Evolutionary conservation across 2,888 invertebrate genomes (phyloP).

Genomic region (Gastracanthus pulcherrimus): DNA sequence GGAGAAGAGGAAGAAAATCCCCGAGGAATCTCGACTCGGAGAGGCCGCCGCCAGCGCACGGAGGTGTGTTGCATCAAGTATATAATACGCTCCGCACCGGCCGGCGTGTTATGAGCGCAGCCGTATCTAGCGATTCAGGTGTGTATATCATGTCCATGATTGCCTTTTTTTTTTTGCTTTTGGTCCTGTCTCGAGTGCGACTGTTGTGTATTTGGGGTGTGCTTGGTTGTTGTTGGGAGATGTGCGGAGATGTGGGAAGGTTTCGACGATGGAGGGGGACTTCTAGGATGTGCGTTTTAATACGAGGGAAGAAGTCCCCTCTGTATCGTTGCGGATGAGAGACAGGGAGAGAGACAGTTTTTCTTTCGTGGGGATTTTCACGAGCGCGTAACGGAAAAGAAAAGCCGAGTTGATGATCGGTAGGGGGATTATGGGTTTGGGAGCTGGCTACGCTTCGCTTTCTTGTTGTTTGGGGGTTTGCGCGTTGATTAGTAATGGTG

Average conservation of each 20-base stretch:
- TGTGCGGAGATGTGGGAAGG: background rate
- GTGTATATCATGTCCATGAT: background rate
- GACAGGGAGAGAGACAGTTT: no score
- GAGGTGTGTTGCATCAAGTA: no score
- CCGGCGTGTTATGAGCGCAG: conserved; percentile 41
- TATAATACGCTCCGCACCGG: background rate
- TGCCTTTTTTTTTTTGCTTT: background rate
- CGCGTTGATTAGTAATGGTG: no score
- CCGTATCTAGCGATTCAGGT: background rate
- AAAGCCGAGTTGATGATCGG: no score
- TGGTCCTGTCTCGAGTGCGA: background rate
- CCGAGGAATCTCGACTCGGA: background rate
- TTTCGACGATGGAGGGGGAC: background rate
- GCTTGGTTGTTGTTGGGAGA: background rate
- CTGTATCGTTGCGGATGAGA: no score
- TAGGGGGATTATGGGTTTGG: no score
- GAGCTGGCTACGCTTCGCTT: no score
- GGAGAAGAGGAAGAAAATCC: no score
- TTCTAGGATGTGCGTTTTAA: background rate
- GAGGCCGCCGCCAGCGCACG: background rate
- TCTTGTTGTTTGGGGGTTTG: no score
- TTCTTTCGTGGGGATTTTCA: no score
- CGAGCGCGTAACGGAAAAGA: no score
- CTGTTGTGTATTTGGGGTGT: background rate
- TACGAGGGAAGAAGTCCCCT: background rate